Evolutionary conservation across 2,113 vertebrate genomes (phyloP).

Genomic region (Eurypyga helias): DNA sequence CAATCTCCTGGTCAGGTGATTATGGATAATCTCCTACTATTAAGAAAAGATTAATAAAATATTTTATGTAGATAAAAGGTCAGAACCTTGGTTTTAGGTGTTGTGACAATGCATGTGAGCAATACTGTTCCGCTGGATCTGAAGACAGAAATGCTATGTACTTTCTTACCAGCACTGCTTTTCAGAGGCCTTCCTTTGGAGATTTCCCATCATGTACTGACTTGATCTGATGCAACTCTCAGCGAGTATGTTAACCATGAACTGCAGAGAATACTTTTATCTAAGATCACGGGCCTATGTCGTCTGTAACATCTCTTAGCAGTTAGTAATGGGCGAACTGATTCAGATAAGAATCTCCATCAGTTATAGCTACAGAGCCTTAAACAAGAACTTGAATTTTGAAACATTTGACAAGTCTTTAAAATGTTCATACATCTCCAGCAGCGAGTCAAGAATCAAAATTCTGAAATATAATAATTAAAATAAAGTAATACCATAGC

Average conservation of each 20-base stretch:
- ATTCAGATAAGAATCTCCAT: conserved; percentile 9
- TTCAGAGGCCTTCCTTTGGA: neutral
- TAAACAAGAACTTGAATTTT: conserved; percentile 8
- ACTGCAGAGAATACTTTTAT: neutral
- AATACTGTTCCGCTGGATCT: neutral
- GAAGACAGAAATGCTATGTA: neutral
- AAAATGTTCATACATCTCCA: neutral
- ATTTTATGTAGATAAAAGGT: neutral
- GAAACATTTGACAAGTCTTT: neutral
- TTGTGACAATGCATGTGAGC: neutral
- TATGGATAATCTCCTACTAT: neutral
- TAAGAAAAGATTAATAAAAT: neutral
- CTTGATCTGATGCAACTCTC: neutral
- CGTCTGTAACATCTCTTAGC: neutral
- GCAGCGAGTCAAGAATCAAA: neutral
- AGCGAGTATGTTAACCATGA: neutral
- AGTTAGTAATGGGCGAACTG: conserved; percentile 8
- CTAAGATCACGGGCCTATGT: neutral
- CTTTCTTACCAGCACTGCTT: neutral
- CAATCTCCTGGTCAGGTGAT: neutral
- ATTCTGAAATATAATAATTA: neutral
- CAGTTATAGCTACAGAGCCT: neutral
- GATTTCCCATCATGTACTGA: neutral
- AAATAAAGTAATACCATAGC: neutral
- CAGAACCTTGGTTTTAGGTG: neutral